phyloP scores from a whole-genome alignment of 2,888 invertebrate species.

The Pollenia griseotomentosa region DNA sequence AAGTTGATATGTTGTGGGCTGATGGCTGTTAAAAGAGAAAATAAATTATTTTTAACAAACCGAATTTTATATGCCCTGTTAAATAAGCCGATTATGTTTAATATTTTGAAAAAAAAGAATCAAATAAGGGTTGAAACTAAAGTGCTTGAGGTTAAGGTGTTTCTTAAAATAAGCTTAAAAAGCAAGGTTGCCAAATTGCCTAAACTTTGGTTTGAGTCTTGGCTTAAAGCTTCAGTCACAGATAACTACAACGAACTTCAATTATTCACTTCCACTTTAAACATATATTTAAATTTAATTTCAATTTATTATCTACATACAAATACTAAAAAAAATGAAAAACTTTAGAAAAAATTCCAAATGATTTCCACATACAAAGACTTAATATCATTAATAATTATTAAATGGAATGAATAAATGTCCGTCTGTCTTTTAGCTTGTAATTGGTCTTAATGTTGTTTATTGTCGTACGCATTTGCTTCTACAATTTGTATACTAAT shows the following conservation, averaged over 20 bases:
- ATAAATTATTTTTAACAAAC: not conserved
- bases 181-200: slow-evolving; percentile 28
- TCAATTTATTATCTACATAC: slow-evolving; percentile 12
- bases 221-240: not conserved
- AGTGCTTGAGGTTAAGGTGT: slow-evolving; percentile 5
- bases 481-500: slow-evolving; percentile 22
- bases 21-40: not conserved
- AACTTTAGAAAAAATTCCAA: slow-evolving; percentile 41
- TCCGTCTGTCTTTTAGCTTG: slow-evolving; percentile 29
- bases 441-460: slow-evolving; percentile 39
- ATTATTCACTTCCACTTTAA: slow-evolving; percentile 43
- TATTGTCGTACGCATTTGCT: slow-evolving; percentile 52
- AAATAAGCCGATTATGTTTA: slow-evolving; percentile 62
- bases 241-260: not conserved
- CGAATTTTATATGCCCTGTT: not conserved
- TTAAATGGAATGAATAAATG: slow-evolving; percentile 57
- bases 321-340: slow-evolving; percentile 13
- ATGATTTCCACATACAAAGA: slow-evolving; percentile 59
- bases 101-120: slow-evolving; percentile 34
- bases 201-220: slow-evolving; percentile 1
- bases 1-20: not conserved
- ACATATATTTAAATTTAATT: slow-evolving; percentile 27
- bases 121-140: slow-evolving; percentile 52
- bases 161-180: not conserved
- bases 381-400: slow-evolving; percentile 67